Percentiles rank a stretch among this genome's conserved stretches.
Conservation (phyloP, 1,140 invertebrate species). For the Drosophila truncata region DNA sequence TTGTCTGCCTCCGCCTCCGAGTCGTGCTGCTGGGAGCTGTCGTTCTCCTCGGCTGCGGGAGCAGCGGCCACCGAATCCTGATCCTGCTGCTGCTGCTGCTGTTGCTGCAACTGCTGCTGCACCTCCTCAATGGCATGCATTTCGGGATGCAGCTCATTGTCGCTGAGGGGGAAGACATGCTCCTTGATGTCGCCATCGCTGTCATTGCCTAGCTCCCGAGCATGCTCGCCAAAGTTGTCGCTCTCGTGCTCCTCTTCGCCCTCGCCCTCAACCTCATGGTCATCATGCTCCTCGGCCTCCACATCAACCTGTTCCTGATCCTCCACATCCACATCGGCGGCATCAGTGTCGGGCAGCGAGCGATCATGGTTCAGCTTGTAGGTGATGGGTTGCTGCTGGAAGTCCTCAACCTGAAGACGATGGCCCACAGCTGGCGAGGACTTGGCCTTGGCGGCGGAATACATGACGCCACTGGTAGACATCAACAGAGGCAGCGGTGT, state of each 20-base stretch:
- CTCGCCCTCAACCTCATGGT: constrained; percentile 58
- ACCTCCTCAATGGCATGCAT: constrained; percentile 76
- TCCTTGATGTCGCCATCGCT: constrained; percentile 64
- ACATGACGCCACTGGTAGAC: constrained; percentile 69
- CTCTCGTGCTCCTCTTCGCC: constrained; percentile 57
- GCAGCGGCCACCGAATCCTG: constrained; percentile 31
- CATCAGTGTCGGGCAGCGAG: constrained; percentile 58
- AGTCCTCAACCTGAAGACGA: constrained; percentile 29
- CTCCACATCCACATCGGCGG: constrained; percentile 60
- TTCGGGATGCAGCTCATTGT: constrained; percentile 74
- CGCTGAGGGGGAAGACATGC: constrained; percentile 73
- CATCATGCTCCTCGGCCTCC: constrained; percentile 56
- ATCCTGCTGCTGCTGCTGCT: constrained; percentile 55
- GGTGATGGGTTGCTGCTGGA: constrained; percentile 70
- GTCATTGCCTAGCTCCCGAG: constrained; percentile 48
- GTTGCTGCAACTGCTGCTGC: constrained; percentile 68
- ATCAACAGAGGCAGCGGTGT: constrained; percentile 77
- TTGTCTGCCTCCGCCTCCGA: constrained; percentile 44
- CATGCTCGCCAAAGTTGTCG: constrained; percentile 47
- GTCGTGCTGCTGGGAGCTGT: constrained; percentile 59
- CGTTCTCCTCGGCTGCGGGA: constrained; percentile 44
- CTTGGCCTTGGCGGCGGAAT: constrained; percentile 63
- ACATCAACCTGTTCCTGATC: constrained; percentile 58
- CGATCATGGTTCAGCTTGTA: constrained; percentile 81
- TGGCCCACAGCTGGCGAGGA: constrained; percentile 50